Percentiles rank a stretch among this genome's conserved stretches.
Conservation (phyloP, 2,888 invertebrate species). For the Acleris sparsana region DNA sequence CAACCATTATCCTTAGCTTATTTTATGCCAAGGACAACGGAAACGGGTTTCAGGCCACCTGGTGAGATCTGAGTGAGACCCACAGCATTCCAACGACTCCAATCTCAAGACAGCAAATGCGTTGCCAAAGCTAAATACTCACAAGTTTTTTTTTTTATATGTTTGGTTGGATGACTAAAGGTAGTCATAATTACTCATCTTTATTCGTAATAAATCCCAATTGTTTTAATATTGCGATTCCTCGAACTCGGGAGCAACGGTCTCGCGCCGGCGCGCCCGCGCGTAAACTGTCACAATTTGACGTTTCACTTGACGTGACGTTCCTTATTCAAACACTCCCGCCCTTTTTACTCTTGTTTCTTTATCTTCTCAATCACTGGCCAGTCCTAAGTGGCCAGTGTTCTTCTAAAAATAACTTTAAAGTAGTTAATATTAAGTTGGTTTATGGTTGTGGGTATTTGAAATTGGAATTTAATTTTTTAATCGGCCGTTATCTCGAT, state of each 20-base stretch:
- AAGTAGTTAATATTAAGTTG: constrained; percentile 59
- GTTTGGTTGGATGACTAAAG: not conserved
- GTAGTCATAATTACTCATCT: not conserved
- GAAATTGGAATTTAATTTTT: constrained; percentile 58
- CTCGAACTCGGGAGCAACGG: constrained; percentile 72
- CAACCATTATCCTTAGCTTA: too few species aligned
- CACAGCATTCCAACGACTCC: too few species aligned
- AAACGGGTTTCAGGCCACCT: too few species aligned
- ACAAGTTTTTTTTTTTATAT: too few species aligned
- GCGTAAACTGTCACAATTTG: constrained; percentile 82
- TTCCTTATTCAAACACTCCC: constrained; percentile 79
- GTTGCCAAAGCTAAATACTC: too few species aligned
- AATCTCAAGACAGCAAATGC: too few species aligned
- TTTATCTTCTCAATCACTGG: constrained; percentile 72
- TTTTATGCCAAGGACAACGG: too few species aligned
- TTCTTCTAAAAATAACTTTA: constrained; percentile 55
- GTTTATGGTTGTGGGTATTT: constrained; percentile 47
- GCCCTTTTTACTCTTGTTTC: constrained; percentile 72
- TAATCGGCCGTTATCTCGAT: constrained; percentile 75
- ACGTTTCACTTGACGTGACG: constrained; percentile 81
- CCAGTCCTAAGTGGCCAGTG: constrained; percentile 45
- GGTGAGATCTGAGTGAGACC: too few species aligned
- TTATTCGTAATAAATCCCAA: constrained; percentile 43
- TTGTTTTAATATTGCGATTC: constrained; percentile 58
- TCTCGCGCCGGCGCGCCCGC: constrained; percentile 63